A percentile compares a stretch with the other conserved stretches of the same genome.
Conservation (phyloP, 2,113 vertebrate species). For the Halichoerus grypus region DNA sequence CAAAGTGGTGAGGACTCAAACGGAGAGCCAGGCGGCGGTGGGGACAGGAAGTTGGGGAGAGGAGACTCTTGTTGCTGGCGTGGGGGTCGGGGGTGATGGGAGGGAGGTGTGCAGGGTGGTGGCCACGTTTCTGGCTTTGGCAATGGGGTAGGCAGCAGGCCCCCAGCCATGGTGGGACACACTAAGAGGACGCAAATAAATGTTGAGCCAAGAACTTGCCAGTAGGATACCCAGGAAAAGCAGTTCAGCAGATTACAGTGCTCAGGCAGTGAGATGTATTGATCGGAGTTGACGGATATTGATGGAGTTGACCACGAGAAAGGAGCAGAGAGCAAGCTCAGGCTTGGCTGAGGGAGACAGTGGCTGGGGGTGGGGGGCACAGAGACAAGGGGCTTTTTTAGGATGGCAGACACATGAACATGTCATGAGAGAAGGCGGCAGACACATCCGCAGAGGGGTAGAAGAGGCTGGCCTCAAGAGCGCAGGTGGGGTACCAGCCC, state of each 20-base stretch:
- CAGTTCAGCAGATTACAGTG: fast-evolving
- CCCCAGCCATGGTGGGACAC: background rate
- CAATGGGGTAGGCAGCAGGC: background rate
- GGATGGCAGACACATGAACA: background rate
- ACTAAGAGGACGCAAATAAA: background rate
- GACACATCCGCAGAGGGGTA: background rate
- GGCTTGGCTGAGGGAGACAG: fast-evolving
- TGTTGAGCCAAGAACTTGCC: fast-evolving
- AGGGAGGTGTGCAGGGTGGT: fast-evolving
- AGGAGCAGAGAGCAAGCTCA: background rate
- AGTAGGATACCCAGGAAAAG: background rate
- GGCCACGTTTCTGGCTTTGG: background rate
- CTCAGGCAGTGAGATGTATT: background rate
- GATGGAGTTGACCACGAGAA: background rate
- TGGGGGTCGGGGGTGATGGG: fast-evolving
- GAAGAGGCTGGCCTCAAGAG: background rate
- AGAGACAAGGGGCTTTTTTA: background rate
- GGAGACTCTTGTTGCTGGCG: background rate
- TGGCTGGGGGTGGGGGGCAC: background rate
- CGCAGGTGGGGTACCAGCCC: background rate
- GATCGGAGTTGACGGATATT: background rate
- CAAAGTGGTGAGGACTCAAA: fast-evolving
- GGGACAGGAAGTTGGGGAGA: background rate
- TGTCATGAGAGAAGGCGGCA: background rate
- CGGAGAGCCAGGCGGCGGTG: background rate